These are phyloP conservation scores for Eupleurogrammus muticus DNA, from an alignment of 2,797 vertebrate genomes.

Conservation along the genomic window DNA sequence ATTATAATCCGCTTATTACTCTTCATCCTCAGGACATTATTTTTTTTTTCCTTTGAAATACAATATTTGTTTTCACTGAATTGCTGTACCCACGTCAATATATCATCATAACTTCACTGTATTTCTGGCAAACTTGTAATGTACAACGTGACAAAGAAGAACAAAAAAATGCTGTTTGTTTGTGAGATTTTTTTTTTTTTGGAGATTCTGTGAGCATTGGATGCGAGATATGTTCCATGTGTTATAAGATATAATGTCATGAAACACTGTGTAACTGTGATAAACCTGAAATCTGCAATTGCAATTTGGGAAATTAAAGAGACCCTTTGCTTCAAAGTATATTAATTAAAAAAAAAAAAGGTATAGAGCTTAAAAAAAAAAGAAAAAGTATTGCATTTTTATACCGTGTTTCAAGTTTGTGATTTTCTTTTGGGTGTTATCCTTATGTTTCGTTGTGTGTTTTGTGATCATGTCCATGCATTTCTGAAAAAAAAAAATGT, in stretches of 20 bases:
- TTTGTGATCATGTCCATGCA: constrained; percentile 69
- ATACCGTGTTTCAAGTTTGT: constrained; percentile 54
- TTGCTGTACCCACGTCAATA: constrained; percentile 39
- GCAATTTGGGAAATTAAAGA: constrained; percentile 39
- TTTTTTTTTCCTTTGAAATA: constrained; percentile 35
- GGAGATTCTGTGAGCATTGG: constrained; percentile 35
- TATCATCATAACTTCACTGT: constrained; percentile 38
- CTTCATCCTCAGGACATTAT: constrained; percentile 68
- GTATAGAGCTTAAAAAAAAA: constrained; percentile 50
- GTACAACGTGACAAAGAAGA: constrained; percentile 49
- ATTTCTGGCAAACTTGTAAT: constrained; percentile 56
- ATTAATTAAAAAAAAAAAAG: constrained; percentile 40
- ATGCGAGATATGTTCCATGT: constrained; percentile 46
- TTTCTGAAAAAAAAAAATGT: constrained; percentile 74
- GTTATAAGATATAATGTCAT: constrained; percentile 57
- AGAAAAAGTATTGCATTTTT: constrained; percentile 52
- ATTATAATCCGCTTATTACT: constrained; percentile 47
- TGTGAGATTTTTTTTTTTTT: constrained; percentile 43
- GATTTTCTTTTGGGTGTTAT: constrained; percentile 39
- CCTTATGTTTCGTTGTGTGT: constrained; percentile 51
- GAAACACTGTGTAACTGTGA: constrained; percentile 56
- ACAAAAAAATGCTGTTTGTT: constrained; percentile 31
- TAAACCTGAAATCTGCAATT: constrained; percentile 56
- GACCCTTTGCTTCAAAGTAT: constrained; percentile 52
- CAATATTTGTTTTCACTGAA: constrained; percentile 40